phyloP scores from a whole-genome alignment of 2,888 invertebrate genomes.

The Cantharis rustica region DNA sequence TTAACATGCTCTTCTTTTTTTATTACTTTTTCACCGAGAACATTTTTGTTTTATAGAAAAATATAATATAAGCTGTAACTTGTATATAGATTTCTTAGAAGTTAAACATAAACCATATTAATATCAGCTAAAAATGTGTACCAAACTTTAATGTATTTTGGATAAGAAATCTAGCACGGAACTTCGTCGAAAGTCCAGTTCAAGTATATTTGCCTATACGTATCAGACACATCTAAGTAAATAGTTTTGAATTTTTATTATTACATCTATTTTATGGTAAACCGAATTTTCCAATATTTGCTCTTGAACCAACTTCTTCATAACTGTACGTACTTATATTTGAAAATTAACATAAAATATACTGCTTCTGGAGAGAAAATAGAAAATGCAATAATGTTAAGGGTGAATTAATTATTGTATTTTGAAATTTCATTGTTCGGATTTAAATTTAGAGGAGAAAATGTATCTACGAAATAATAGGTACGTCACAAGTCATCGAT shows the following conservation, averaged over 20 bases:
- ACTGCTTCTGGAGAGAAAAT: background rate
- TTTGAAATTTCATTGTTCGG: background rate
- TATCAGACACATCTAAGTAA: background rate
- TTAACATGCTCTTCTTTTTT: background rate
- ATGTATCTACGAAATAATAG: background rate
- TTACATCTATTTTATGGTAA: background rate
- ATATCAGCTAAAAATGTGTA: background rate
- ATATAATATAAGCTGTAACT: background rate
- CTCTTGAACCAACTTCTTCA: background rate
- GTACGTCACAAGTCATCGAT: background rate
- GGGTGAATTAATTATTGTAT: background rate
- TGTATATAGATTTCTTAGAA: background rate
- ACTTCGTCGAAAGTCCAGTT: background rate
- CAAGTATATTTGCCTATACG: background rate
- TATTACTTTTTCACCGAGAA: background rate
- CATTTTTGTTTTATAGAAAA: background rate
- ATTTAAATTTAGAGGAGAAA: background rate
- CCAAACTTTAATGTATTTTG: background rate
- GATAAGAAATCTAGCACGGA: background rate
- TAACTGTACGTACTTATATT: background rate
- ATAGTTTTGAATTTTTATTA: background rate
- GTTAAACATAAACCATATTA: background rate
- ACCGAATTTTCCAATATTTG: background rate
- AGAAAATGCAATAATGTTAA: background rate
- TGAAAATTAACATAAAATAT: background rate